Base-by-base conservation (phyloP, 2,113 vertebrate species). In the Heterotis niloticus region DNA sequence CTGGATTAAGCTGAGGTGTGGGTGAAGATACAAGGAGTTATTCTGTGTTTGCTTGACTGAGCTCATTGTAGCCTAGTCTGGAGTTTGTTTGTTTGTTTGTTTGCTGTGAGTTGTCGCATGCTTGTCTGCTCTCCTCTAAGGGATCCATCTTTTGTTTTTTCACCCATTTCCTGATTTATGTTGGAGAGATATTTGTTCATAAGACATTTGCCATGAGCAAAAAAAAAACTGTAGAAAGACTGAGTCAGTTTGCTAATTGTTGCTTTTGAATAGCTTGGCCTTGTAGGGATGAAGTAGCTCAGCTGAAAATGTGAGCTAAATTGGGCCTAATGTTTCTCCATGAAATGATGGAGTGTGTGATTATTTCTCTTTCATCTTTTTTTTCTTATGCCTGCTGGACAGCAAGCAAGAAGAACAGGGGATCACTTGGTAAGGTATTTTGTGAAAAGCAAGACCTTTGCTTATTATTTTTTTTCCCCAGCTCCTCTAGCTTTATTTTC, bases 341-440 rank as follows among this genome's bases (percentile, higher is more conserved):
- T 71, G 67, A 71, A 34, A 62, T 80, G 34, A 76, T n/a, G 69
- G 59, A 59, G 1, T 68, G 28, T 70, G 26, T 65, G 34, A 17
- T 77, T 77, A 11, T 72, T 57, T 77, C 5, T 10, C 80, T 84
- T 81, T 44, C 81, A 81, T 84, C 56, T 60, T 20, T 44, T 17
- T 17, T 51, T 0, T 24, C 72, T 79, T 59, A 77, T 80, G 14
- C 79, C 64, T 80, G 4, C 69, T 69, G 76, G 81, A 75, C 75
- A 28, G 64, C 67, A 73, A 81, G 81, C 10, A 80, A 51, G 78
- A 83, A 64, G 75, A 75, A 29, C 4, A 57, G 74, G 51, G 75
- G 70, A 78, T 51, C 54, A 20, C 54, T 78, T 51, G 60, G 54
- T 67, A 71, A 10, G 18, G 64, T 51, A 29, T 24, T 51, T 57